Conservation (phyloP, 2,888 invertebrate species). For the Drosophila imparisetae region DNA sequence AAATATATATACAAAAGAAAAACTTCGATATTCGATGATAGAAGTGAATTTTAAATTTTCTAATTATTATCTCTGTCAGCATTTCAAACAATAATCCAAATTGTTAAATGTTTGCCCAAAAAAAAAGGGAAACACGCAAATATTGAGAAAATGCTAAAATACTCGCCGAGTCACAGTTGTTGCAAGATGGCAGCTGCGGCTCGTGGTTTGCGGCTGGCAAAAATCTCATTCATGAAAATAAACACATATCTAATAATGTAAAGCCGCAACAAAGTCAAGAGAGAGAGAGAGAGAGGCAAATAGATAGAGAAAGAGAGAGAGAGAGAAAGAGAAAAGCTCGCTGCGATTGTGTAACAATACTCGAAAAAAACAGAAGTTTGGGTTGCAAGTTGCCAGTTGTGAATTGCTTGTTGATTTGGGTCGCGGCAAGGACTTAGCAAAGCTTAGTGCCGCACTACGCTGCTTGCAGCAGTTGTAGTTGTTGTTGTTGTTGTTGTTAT, state of each 20-base stretch:
- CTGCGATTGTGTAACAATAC: constrained; percentile 17
- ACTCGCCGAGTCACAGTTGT: not conserved
- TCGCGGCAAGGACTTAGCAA: constrained; percentile 70
- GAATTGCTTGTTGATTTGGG: constrained; percentile 68
- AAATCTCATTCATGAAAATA: constrained; percentile 53
- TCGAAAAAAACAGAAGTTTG: constrained; percentile 3
- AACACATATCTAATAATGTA: constrained; percentile 36
- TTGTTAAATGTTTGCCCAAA: not conserved
- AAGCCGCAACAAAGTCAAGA: constrained; percentile 15
- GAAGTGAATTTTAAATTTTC: not conserved
- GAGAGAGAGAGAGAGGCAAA: not conserved
- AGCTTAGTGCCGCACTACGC: constrained; percentile 50
- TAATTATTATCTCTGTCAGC: not conserved
- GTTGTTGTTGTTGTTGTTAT: constrained; percentile 2
- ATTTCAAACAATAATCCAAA: not conserved
- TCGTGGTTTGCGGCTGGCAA: not conserved
- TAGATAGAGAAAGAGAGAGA: not conserved
- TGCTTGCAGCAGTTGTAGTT: constrained; percentile 27
- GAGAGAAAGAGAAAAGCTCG: not conserved
- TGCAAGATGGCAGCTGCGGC: not conserved
- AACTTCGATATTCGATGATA: not conserved
- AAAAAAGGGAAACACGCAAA: not conserved
- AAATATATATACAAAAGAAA: too few species aligned
- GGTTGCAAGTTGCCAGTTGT: constrained; percentile 16
- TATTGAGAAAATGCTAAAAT: not conserved